These are phyloP conservation scores for Hapalemur alaotrensis DNA, from an alignment of 2,797 vertebrate genomes.

Conservation along the genomic window DNA sequence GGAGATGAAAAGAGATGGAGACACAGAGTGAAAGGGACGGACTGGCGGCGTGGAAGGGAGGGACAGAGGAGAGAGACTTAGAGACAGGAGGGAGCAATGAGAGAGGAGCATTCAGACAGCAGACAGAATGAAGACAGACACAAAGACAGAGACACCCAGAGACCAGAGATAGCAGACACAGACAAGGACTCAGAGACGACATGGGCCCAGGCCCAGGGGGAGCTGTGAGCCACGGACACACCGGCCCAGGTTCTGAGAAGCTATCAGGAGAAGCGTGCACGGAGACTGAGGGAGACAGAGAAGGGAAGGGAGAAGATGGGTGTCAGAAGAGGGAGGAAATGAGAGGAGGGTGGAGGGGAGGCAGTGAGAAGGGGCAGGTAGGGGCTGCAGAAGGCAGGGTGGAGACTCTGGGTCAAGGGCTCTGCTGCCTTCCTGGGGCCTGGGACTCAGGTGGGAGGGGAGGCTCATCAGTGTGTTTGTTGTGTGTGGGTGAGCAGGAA, in stretches of 20 bases:
- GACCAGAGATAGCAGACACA: neutral
- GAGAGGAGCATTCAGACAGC: neutral
- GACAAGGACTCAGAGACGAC: neutral
- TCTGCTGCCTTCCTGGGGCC: neutral
- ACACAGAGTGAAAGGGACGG: neutral
- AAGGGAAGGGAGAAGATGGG: neutral
- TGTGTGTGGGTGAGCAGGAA: neutral
- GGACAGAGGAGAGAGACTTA: neutral
- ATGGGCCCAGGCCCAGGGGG: neutral
- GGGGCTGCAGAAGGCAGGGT: neutral
- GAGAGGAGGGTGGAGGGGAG: neutral
- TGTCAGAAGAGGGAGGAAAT: neutral
- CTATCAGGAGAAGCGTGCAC: neutral
- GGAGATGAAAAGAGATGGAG: neutral
- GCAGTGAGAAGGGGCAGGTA: neutral
- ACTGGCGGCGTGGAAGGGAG: neutral
- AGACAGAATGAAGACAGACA: neutral
- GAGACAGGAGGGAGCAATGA: neutral
- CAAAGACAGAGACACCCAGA: neutral
- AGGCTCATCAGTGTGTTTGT: neutral
- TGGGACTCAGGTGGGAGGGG: neutral
- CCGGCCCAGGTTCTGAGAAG: neutral
- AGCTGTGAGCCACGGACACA: neutral
- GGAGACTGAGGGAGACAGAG: neutral
- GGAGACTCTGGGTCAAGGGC: neutral